Base-by-base conservation (phyloP, 2,113 vertebrate species). In the Indri indri region DNA sequence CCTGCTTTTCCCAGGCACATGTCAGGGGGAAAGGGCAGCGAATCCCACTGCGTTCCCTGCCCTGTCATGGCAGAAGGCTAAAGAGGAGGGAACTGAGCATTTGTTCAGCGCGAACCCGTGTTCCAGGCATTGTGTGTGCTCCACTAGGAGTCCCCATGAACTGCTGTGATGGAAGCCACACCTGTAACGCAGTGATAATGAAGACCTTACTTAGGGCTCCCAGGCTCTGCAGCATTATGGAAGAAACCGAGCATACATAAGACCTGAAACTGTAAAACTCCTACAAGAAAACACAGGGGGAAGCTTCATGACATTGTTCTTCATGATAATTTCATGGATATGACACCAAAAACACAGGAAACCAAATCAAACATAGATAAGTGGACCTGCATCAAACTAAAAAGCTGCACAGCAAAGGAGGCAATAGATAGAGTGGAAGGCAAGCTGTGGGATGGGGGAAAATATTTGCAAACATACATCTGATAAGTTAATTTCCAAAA, bases 141-240 rank as follows among this genome's bases (percentile, higher is more conserved):
- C 57, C 16, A 5, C 2, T 8, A 1, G 57, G 4, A 68, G 34
- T 20, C 16, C n/a, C 45, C n/a, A 1, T 34, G 32, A 2, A 2
- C 18, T 14, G 84, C 74, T 25, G 3, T 40, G 42, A 30, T 0
- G 17, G 52, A 1, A 18, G 52, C 25, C 63, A 14, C 23, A 8
- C 9, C 25, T 42, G 0, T 6, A 20, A 50, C 4, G 14, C 34
- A 12, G 25, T 6, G 45, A 40, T 0, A 61, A 6, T 3, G 25
- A 23, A 8, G 18, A 13, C 54, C 20, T 70, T 17, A 9, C 0
- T 22, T 17, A 40, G 74, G 42, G 25, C 10, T 3, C 0, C 45
- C 0, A 34, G 17, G 57, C 79, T 47, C 68, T 54, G 37, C 7
- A 3, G 47, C 12, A 4, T 40, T 17, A 12, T 22, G 47, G n/a